phyloP scores from a whole-genome alignment of 2,888 invertebrate species.

The Diaprepes abbreviatus region DNA sequence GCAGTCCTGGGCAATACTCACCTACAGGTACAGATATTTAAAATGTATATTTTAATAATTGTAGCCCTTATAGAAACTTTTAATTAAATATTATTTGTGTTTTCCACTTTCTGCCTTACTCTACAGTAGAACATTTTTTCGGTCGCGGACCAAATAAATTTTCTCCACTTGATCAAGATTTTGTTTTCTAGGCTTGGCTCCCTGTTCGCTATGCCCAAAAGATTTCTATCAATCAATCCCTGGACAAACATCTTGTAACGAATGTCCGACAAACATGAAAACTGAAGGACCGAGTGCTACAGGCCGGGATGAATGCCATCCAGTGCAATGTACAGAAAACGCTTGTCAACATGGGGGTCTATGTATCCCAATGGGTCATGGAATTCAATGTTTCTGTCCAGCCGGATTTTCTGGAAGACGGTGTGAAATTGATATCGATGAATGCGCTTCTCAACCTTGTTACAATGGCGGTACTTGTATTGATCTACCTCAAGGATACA shows the following conservation, averaged over 20 bases:
- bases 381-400: slow-evolving; percentile 92
- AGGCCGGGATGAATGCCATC: slow-evolving; percentile 88
- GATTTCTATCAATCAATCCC: slow-evolving; percentile 91
- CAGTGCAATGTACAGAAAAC: slow-evolving; percentile 85
- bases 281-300: slow-evolving; percentile 86
- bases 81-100: too few relatives aligned
- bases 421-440: slow-evolving; percentile 95
- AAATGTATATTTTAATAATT: too few relatives aligned
- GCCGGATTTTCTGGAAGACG: slow-evolving; percentile 94
- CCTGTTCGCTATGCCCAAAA: slow-evolving; percentile 92
- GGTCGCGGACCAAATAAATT: too few relatives aligned
- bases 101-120: too few relatives aligned
- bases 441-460: slow-evolving; percentile 94
- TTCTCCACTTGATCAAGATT: too few relatives aligned
- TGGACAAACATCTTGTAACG: slow-evolving; percentile 88
- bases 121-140: too few relatives aligned
- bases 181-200: slow-evolving; percentile 80
- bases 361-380: slow-evolving; percentile 89
- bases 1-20: slow-evolving; percentile 91
- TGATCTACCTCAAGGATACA: slow-evolving; percentile 92
- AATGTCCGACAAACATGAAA: slow-evolving; percentile 92
- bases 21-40: slow-evolving; percentile 79
- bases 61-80: too few relatives aligned
- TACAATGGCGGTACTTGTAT: slow-evolving; percentile 93
- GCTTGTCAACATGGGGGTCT: slow-evolving; percentile 93